A percentile compares a stretch with the other conserved stretches of the same genome.
Evolutionary conservation across 2,797 vertebrate genomes (phyloP).

Genomic region (Rhadinocentrus ornatus): DNA sequence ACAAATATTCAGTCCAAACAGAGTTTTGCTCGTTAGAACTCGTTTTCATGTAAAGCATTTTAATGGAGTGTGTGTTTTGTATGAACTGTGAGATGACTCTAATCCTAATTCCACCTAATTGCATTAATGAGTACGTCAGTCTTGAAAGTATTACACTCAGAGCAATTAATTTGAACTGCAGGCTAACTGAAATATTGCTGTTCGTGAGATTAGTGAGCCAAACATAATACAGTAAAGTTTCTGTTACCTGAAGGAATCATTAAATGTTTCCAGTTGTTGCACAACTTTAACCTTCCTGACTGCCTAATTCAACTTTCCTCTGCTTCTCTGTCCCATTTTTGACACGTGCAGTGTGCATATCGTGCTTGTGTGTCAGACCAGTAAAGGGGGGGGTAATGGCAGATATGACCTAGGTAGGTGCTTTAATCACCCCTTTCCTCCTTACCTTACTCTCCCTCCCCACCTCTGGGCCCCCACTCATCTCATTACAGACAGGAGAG

Average conservation of each 20-base stretch:
- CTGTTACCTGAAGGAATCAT: constrained; percentile 63
- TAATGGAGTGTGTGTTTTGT: constrained; percentile 18
- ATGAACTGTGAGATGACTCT: constrained; percentile 9
- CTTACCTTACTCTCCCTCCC: constrained; percentile 26
- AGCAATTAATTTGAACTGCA: constrained; percentile 15
- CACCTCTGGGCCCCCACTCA: constrained; percentile 60
- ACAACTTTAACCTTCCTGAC: constrained; percentile 43
- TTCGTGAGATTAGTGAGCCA: background rate
- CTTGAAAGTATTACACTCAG: constrained; percentile 13
- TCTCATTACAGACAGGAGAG: constrained; percentile 71
- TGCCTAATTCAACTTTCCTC: constrained; percentile 14
- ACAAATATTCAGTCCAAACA: background rate
- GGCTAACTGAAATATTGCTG: constrained; percentile 8
- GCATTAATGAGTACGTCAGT: constrained; percentile 29
- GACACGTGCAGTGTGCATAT: constrained; percentile 10
- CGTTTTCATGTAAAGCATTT: background rate
- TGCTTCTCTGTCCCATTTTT: constrained; percentile 28
- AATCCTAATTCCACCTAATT: constrained; percentile 47
- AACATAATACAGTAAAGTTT: constrained; percentile 5
- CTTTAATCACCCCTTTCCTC: constrained; percentile 55
- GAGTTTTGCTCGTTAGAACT: background rate
- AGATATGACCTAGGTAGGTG: constrained; percentile 9
- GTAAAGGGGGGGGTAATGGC: constrained; percentile 14
- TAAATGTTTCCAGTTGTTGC: constrained; percentile 54
- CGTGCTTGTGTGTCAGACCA: constrained; percentile 16